A percentile compares a stretch with the other conserved stretches of the same genome.
Conservation (phyloP, 2,888 invertebrate species). For the Napeogenes sylphis region DNA sequence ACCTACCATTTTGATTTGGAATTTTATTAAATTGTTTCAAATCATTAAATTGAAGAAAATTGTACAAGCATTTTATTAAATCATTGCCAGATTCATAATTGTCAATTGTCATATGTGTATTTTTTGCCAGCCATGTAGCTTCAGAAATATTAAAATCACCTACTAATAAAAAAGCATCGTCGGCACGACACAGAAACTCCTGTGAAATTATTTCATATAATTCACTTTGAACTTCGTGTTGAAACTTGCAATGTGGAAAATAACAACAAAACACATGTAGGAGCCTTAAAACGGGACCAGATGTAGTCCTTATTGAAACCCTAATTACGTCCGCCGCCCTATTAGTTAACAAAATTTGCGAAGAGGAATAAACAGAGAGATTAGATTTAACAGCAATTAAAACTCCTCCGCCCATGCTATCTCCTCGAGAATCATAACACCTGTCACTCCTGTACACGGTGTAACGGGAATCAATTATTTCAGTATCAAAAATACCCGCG, state of each 20-base stretch:
- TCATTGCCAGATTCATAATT: not conserved
- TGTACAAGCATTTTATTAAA: not conserved
- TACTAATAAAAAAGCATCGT: constrained; percentile 4
- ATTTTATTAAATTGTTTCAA: constrained; percentile 2
- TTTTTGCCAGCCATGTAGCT: not conserved
- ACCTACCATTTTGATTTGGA: constrained; percentile 6
- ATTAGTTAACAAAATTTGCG: not conserved
- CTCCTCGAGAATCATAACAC: constrained; percentile 1
- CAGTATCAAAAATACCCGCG: constrained; percentile 5
- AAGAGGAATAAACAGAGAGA: not conserved
- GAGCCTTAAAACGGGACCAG: not conserved
- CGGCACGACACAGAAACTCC: not conserved
- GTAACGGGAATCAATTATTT: constrained; percentile 10
- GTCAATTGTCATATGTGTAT: not conserved
- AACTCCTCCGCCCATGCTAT: constrained; percentile 3
- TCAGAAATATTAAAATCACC: not conserved
- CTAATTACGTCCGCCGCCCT: not conserved
- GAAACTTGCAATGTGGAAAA: constrained; percentile 6
- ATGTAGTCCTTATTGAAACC: not conserved
- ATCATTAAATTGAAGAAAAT: not conserved
- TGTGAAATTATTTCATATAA: not conserved
- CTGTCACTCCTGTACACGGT: constrained; percentile 13
- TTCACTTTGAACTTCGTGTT: constrained; percentile 1
- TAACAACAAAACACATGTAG: constrained; percentile 3
- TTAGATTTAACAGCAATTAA: constrained; percentile 1